These are phyloP conservation scores for Cheilinus undulatus DNA, from an alignment of 2,113 vertebrate species.

Conservation along the genomic window DNA sequence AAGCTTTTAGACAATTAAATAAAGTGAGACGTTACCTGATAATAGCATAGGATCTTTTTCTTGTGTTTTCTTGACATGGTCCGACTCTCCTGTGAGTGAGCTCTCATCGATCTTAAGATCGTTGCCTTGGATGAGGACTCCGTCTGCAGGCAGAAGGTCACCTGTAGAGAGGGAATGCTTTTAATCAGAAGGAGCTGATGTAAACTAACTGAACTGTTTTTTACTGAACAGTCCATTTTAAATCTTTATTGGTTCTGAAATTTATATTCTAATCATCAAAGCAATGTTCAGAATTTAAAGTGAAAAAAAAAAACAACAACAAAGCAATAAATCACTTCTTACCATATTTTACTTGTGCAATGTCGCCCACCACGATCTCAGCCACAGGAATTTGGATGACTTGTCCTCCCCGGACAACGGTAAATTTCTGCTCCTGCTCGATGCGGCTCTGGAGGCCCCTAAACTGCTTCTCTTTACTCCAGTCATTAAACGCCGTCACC, in stretches of 20 bases:
- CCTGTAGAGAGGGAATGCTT: constrained; percentile 78
- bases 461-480: constrained; percentile 99
- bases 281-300: neutral
- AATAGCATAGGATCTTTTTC: constrained; percentile 96
- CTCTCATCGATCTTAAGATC: constrained; percentile 99
- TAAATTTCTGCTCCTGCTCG: constrained; percentile 99
- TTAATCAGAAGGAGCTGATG: constrained; percentile 6
- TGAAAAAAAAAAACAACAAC: no score
- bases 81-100: constrained; percentile 97
- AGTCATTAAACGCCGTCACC: constrained; percentile 99
- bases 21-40: constrained; percentile 84
- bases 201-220: no score
- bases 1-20: neutral
- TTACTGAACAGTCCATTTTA: neutral
- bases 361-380: constrained; percentile 96
- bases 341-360: constrained; percentile 99
- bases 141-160: constrained; percentile 96
- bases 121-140: constrained; percentile 96
- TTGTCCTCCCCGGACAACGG: constrained; percentile 94
- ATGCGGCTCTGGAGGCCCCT: constrained; percentile 97
- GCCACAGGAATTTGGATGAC: constrained; percentile 98
- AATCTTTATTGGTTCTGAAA: no score
- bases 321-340: constrained; percentile 47
- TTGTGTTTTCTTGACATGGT: constrained; percentile 95
- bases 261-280: neutral